Percentiles rank a stretch among this genome's conserved stretches.
These are phyloP conservation scores for Rousettus madagascariensis DNA, from an alignment of 2,797 vertebrate species.

Conservation along the genomic window DNA sequence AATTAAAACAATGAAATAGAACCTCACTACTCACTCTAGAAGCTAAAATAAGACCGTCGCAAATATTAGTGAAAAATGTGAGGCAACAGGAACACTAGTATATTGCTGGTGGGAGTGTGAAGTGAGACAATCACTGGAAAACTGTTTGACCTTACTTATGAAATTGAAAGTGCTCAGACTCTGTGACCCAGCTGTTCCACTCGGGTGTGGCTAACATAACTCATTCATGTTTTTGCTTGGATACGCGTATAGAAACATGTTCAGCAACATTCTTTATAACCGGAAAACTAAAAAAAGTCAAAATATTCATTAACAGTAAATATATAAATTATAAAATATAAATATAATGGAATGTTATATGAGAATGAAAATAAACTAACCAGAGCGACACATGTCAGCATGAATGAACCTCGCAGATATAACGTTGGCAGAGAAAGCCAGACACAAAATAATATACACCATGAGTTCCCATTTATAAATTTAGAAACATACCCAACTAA, in stretches of 20 bases:
- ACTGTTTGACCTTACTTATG: not conserved
- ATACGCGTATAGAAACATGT: not conserved
- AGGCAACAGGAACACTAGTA: too few relatives aligned
- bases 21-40: not conserved
- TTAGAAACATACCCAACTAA: too few relatives aligned
- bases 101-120: not conserved
- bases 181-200: not conserved
- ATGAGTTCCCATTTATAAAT: too few relatives aligned
- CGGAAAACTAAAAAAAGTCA: not conserved
- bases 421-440: not conserved
- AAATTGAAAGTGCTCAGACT: not conserved
- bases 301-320: not conserved
- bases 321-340: not conserved
- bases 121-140: not conserved
- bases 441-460: not conserved
- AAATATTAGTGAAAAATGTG: rapidly evolving
- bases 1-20: not conserved
- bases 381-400: not conserved
- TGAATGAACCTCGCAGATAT: not conserved
- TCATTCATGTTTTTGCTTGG: not conserved
- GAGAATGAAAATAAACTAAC: not conserved
- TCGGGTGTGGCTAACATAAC: too few relatives aligned
- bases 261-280: not conserved
- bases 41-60: not conserved
- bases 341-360: rapidly evolving